A percentile compares a stretch with the other conserved stretches of the same genome.
Conservation (phyloP, 2,888 invertebrate species). For the Ormyrus pomaceus region DNA sequence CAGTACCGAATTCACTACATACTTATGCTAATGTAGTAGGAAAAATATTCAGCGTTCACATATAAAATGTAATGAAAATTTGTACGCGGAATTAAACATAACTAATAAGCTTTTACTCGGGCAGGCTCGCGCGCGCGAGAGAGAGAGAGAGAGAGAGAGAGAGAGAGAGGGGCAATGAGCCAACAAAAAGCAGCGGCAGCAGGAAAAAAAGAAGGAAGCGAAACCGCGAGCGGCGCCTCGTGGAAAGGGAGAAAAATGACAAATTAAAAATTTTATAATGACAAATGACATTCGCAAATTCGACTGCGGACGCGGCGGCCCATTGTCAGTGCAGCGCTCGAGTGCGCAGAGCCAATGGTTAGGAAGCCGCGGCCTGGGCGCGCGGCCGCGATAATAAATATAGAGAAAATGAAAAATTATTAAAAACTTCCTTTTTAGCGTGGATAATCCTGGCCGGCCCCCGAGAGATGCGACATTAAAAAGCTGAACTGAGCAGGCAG, state of each 20-base stretch:
- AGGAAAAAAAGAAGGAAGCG: no score
- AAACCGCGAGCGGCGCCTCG: no score
- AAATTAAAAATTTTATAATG: slow-evolving; percentile 71
- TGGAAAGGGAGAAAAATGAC: slow-evolving; percentile 60
- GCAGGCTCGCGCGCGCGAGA: slow-evolving; percentile 1
- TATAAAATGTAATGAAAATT: slow-evolving; percentile 44
- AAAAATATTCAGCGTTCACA: slow-evolving; percentile 28
- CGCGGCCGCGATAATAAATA: slow-evolving; percentile 74
- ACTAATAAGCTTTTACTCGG: slow-evolving; percentile 50
- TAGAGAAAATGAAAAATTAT: slow-evolving; percentile 76
- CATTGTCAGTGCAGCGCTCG: slow-evolving; percentile 36
- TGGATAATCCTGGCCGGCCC: slow-evolving; percentile 73
- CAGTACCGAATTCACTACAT: not conserved
- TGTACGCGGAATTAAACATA: slow-evolving; percentile 40
- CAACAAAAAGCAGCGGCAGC: slow-evolving; percentile 32
- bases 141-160: slow-evolving; percentile 58
- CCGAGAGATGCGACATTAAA: slow-evolving; percentile 75
- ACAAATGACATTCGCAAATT: slow-evolving; percentile 65
- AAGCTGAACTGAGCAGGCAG: slow-evolving; percentile 62
- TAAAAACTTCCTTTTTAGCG: slow-evolving; percentile 76
- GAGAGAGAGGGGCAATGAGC: not conserved
- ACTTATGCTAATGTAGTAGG: slow-evolving; percentile 9
- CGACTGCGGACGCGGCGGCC: slow-evolving; percentile 33
- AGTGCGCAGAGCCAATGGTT: slow-evolving; percentile 13
- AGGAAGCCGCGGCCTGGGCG: slow-evolving; percentile 11